Conservation (phyloP, 2,113 vertebrate species). For the Otis tarda region DNA sequence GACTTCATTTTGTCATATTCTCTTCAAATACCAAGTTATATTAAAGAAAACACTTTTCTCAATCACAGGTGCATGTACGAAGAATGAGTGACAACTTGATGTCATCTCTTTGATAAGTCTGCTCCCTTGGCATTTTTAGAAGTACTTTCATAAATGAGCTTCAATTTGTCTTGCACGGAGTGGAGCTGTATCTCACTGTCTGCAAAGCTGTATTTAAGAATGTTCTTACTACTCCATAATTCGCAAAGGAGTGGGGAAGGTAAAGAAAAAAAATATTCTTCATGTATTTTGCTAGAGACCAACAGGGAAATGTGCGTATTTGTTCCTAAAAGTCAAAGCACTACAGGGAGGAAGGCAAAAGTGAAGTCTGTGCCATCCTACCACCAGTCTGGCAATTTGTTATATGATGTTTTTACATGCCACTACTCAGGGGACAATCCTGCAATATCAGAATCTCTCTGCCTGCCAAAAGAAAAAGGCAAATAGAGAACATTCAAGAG, state of each 20-base stretch:
- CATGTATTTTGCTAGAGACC: constrained; percentile 3
- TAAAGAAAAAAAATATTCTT: constrained; percentile 13
- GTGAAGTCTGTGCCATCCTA: background rate
- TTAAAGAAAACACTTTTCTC: constrained; percentile 79
- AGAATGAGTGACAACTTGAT: constrained; percentile 73
- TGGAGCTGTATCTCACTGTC: constrained; percentile 57
- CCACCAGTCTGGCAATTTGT: background rate
- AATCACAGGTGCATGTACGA: constrained; percentile 64
- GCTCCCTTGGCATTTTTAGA: constrained; percentile 74
- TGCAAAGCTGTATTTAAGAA: constrained; percentile 61
- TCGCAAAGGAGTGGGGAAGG: constrained; percentile 59
- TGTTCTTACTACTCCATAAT: constrained; percentile 55
- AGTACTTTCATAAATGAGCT: constrained; percentile 75
- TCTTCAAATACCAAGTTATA: constrained; percentile 78
- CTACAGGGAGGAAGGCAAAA: background rate
- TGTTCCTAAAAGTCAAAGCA: constrained; percentile 39
- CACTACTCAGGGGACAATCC: background rate
- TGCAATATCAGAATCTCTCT: background rate
- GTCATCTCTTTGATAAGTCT: constrained; percentile 76
- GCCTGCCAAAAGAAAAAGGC: background rate
- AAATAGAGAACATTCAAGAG: background rate
- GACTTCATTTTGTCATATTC: constrained; percentile 71
- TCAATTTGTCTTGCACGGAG: constrained; percentile 67
- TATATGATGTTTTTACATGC: background rate
- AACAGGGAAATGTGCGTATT: background rate